phyloP scores from a whole-genome alignment of 1,140 invertebrate genomes.

The Pseudachorutes palmiensis region DNA sequence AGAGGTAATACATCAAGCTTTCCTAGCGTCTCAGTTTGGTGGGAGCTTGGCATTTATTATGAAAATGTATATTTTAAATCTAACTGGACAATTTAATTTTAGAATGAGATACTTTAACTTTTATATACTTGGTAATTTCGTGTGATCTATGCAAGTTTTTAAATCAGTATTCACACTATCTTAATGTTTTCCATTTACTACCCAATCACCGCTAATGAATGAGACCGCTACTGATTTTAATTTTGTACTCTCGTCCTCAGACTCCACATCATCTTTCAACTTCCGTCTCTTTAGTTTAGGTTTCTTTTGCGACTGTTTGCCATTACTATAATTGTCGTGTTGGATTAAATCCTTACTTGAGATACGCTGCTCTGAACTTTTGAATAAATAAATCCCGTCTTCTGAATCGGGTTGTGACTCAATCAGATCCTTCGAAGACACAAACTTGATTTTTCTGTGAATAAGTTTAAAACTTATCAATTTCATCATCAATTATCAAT shows the following conservation, averaged over 20 bases:
- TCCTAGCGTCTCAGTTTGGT: too few species aligned
- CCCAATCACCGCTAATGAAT: slow-evolving; percentile 20
- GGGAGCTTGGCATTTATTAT: too few species aligned
- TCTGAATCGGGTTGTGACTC: neutral
- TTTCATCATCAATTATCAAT: too few species aligned
- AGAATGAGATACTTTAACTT: too few species aligned
- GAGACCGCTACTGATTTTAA: slow-evolving; percentile 29
- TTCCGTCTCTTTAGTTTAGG: slow-evolving; percentile 6
- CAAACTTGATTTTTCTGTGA: slow-evolving; percentile 12
- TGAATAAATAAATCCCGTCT: slow-evolving; percentile 32
- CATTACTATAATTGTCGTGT: too few species aligned
- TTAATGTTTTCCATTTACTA: slow-evolving; percentile 10
- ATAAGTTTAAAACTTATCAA: too few species aligned
- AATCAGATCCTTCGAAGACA: neutral
- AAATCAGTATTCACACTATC: too few species aligned
- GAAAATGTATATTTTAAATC: too few species aligned
- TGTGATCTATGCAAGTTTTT: too few species aligned
- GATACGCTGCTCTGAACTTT: slow-evolving; percentile 7
- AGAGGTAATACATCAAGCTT: too few species aligned
- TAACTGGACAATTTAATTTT: too few species aligned
- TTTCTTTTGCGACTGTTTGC: neutral
- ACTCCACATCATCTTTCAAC: slow-evolving; percentile 2
- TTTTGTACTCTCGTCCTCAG: slow-evolving; percentile 21
- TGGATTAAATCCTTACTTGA: slow-evolving; percentile 13
- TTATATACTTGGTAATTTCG: too few species aligned